These are phyloP conservation scores for Cryptoleucopteryx plumbea DNA, from an alignment of 2,113 vertebrate species.

Conservation along the genomic window DNA sequence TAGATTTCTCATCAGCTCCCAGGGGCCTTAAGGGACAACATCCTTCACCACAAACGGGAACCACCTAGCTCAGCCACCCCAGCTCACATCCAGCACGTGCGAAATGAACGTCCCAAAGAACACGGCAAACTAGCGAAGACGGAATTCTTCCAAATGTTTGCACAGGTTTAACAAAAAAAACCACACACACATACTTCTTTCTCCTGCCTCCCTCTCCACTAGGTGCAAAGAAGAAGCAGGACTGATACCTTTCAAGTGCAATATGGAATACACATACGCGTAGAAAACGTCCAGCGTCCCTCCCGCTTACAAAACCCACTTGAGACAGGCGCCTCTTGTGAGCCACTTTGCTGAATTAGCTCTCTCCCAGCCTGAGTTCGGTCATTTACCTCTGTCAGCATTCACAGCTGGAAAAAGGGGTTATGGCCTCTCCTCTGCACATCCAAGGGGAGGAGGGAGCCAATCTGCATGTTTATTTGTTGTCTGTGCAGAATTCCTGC, in stretches of 20 bases:
- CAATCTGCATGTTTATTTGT: neutral
- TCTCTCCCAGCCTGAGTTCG: neutral
- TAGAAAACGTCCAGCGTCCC: neutral
- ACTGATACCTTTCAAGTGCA: neutral
- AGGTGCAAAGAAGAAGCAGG: neutral
- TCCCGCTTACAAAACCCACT: neutral
- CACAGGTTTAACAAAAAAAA: neutral
- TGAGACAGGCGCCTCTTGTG: neutral
- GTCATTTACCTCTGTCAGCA: neutral
- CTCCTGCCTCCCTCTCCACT: neutral
- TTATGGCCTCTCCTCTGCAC: neutral
- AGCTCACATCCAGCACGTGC: fast-evolving
- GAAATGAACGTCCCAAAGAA: fast-evolving
- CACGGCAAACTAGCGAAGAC: neutral
- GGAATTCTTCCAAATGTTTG: neutral
- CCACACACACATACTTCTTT: neutral
- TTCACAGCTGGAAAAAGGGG: slow-evolving; percentile 9
- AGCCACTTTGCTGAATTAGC: neutral
- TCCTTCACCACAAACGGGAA: neutral
- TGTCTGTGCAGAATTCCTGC: neutral
- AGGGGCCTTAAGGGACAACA: neutral
- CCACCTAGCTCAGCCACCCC: neutral
- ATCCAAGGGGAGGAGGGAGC: neutral
- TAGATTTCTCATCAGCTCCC: neutral
- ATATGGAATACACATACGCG: fast-evolving